Conservation (phyloP, 2,113 vertebrate species). For the Indicator maculatus region DNA sequence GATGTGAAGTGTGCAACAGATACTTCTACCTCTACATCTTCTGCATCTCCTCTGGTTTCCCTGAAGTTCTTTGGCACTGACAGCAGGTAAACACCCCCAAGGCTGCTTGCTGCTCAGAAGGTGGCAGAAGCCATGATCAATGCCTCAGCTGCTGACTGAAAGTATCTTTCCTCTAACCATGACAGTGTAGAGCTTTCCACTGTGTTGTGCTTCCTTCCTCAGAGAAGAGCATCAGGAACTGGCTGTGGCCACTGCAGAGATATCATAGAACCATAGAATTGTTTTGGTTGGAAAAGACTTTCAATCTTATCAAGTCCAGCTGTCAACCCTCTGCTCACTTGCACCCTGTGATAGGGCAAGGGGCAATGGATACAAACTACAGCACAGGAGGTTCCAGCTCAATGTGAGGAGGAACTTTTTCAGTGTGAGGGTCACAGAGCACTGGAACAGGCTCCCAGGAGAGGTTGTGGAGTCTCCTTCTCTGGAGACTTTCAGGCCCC, state of each 20-base stretch:
- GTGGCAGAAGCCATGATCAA: background rate
- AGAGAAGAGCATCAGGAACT: background rate
- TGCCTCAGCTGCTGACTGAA: background rate
- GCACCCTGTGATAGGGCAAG: too few relatives aligned
- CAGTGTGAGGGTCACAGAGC: too few relatives aligned
- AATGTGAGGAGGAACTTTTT: too few relatives aligned
- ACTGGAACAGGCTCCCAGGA: too few relatives aligned
- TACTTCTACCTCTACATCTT: background rate
- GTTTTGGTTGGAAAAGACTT: too few relatives aligned
- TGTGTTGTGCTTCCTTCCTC: rapidly evolving
- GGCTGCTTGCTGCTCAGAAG: background rate
- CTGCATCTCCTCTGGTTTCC: background rate
- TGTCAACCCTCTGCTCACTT: too few relatives aligned
- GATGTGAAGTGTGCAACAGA: background rate
- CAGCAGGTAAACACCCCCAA: background rate
- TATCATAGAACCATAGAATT: too few relatives aligned
- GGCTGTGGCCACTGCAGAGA: background rate
- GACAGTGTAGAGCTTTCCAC: background rate
- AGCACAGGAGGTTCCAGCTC: too few relatives aligned
- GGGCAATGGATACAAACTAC: too few relatives aligned
- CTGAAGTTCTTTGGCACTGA: background rate
- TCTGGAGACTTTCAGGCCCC: too few relatives aligned
- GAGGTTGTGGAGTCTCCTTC: too few relatives aligned
- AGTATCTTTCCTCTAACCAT: background rate
- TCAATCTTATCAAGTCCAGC: too few relatives aligned